Conservation (phyloP, 1,140 invertebrate genomes). For the Brachystomella parvula region DNA sequence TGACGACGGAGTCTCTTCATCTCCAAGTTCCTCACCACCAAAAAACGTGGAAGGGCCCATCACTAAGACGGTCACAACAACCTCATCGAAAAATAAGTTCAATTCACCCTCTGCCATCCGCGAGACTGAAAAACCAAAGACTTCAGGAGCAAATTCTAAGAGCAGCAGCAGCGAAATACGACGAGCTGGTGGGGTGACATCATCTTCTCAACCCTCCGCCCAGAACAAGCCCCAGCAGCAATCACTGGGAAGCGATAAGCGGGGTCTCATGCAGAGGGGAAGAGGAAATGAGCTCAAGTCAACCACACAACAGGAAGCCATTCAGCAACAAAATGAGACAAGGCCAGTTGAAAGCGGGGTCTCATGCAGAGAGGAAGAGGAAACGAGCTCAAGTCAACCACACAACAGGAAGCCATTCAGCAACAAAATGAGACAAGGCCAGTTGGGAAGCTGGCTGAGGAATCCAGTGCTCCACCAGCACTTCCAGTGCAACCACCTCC, state of each 20-base stretch:
- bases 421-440: neutral
- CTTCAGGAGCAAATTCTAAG: neutral
- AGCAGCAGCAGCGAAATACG: neutral
- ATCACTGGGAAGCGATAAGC: neutral
- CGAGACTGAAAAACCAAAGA: constrained; percentile 8
- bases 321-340: neutral
- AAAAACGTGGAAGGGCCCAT: neutral
- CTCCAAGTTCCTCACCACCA: neutral
- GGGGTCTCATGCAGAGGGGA: neutral
- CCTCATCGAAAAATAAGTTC: neutral
- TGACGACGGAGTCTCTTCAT: neutral
- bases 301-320: neutral
- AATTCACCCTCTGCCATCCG: neutral
- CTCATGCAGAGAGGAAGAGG: neutral
- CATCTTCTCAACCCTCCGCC: too few species aligned
- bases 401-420: neutral
- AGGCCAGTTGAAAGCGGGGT: constrained; percentile 1
- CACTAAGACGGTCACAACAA: neutral
- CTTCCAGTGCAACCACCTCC: neutral
- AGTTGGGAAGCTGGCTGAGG: neutral
- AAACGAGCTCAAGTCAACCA: neutral
- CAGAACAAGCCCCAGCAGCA: too few species aligned
- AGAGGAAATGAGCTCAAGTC: neutral
- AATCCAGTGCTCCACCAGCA: neutral
- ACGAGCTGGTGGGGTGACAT: too few species aligned